A percentile compares a stretch with the other conserved stretches of the same genome.
Evolutionary conservation across 1,140 invertebrate species (phyloP).

Genomic region (Cephus cinctus): DNA sequence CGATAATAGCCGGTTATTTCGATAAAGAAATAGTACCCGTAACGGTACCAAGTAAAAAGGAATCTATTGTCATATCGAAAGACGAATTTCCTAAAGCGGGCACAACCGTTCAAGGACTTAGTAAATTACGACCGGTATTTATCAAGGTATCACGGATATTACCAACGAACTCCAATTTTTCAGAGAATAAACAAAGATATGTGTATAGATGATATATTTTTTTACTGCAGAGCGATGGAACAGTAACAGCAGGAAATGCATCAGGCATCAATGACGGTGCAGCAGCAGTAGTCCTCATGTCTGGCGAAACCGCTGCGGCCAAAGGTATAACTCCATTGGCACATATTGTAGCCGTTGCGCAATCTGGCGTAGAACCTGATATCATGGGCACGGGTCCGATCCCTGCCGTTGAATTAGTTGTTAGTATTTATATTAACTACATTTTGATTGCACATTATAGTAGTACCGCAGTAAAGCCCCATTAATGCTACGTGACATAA

Average conservation of each 20-base stretch:
- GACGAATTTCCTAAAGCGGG: slow-evolving; percentile 72
- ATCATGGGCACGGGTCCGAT: slow-evolving; percentile 81
- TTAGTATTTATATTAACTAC: slow-evolving; percentile 48
- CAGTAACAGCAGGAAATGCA: slow-evolving; percentile 77
- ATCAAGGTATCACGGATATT: slow-evolving; percentile 58
- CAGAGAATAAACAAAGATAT: background rate
- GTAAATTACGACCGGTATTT: slow-evolving; percentile 67
- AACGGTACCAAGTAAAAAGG: slow-evolving; percentile 55
- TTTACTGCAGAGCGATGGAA: slow-evolving; percentile 55
- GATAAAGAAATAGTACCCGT: slow-evolving; percentile 71
- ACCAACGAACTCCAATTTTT: slow-evolving; percentile 1
- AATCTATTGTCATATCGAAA: slow-evolving; percentile 52
- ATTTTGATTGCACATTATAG: too few relatives aligned
- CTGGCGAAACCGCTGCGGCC: slow-evolving; percentile 55
- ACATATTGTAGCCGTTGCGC: slow-evolving; percentile 66
- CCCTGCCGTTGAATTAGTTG: slow-evolving; percentile 64
- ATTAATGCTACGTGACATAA: background rate
- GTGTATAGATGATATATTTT: slow-evolving; percentile 18
- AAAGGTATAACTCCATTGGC: slow-evolving; percentile 61
- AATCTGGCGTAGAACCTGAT: slow-evolving; percentile 69
- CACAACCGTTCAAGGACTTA: slow-evolving; percentile 61
- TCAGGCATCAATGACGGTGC: slow-evolving; percentile 87
- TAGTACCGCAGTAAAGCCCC: too few relatives aligned
- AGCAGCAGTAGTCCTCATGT: slow-evolving; percentile 75
- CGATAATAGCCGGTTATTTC: slow-evolving; percentile 68